These are phyloP conservation scores for Hyles lineata DNA, from an alignment of 2,888 invertebrate genomes.

Conservation along the genomic window DNA sequence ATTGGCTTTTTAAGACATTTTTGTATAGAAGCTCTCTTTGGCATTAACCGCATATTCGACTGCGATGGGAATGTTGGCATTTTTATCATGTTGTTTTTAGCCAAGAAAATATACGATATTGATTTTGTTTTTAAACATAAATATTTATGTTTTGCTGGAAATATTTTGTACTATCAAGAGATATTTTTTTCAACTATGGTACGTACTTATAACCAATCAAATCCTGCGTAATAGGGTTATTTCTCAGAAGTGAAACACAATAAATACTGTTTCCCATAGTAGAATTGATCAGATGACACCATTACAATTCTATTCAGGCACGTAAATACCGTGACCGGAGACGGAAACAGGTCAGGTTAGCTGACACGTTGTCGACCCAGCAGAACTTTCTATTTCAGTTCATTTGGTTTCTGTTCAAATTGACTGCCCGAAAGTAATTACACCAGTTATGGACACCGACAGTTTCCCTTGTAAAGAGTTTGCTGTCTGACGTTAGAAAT, in stretches of 20 bases:
- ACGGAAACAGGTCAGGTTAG: constrained; percentile 24
- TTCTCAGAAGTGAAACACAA: not conserved
- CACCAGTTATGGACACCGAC: not conserved
- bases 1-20: not conserved
- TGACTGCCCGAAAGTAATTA: constrained; percentile 13
- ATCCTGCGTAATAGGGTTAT: too few relatives aligned
- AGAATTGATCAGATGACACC: not conserved
- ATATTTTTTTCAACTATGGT: too few relatives aligned
- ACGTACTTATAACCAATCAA: too few relatives aligned
- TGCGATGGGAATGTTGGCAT: not conserved
- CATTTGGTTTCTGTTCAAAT: constrained; percentile 1
- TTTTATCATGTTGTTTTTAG: too few relatives aligned
- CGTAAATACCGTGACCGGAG: constrained; percentile 16
- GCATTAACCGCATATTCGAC: not conserved
- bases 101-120: too few relatives aligned
- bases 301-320: not conserved
- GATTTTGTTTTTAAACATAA: too few relatives aligned
- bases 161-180: too few relatives aligned
- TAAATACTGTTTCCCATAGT: not conserved
- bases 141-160: too few relatives aligned
- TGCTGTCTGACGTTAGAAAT: not conserved
- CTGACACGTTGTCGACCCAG: constrained; percentile 26
- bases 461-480: constrained; percentile 4
- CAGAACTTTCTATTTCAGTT: constrained; percentile 41
- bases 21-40: not conserved